These are phyloP conservation scores for Xiphophorus hellerii DNA, from an alignment of 2,113 vertebrate genomes.

Conservation along the genomic window DNA sequence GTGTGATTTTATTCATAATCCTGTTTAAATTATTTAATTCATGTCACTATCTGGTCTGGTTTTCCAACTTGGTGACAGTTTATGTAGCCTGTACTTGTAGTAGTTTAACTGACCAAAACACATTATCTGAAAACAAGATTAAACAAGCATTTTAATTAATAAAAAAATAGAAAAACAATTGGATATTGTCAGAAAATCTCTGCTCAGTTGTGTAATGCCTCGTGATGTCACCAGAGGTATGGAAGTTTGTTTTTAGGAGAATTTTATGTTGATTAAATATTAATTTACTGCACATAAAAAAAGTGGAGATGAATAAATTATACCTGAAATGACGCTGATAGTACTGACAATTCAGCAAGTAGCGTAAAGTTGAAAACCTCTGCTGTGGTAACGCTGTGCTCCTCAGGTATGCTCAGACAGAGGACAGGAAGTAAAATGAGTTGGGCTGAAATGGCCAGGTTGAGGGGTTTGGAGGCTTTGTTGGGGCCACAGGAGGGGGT, in stretches of 20 bases:
- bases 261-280: neutral
- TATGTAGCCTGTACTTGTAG: no score
- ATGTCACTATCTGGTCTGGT: no score
- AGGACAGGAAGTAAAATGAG: conserved; percentile 41
- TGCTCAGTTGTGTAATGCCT: no score
- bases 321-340: neutral
- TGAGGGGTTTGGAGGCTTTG: conserved; percentile 58
- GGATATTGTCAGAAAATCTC: no score
- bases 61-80: no score
- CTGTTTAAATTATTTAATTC: no score
- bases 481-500: conserved; percentile 50
- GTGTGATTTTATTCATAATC: no score
- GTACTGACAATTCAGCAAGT: neutral
- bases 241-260: neutral
- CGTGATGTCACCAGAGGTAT: no score
- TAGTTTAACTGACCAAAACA: no score
- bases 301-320: neutral
- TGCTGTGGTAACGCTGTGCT: neutral
- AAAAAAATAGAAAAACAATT: no score
- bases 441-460: conserved; percentile 42
- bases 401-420: conserved; percentile 30
- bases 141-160: no score
- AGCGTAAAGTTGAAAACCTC: neutral
- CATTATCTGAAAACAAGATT: no score
- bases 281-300: neutral